Percentiles rank a stretch among this genome's conserved stretches.
Evolutionary conservation across 2,888 invertebrate genomes (phyloP).

Genomic region (Eupithecia dodoneata): DNA sequence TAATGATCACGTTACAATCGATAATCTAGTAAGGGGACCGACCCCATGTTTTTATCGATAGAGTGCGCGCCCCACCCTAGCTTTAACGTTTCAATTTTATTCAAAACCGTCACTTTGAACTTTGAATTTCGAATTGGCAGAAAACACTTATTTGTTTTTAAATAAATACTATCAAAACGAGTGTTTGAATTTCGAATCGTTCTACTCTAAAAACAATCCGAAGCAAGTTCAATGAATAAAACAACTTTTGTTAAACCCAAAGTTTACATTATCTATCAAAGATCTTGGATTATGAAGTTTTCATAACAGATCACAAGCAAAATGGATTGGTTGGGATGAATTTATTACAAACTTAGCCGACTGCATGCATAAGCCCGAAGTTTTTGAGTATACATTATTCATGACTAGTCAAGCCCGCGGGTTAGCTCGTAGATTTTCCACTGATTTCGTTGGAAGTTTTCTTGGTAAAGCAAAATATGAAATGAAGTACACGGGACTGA

Average conservation of each 20-base stretch:
- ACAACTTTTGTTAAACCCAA: constrained; percentile 28
- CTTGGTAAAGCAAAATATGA: constrained; percentile 45
- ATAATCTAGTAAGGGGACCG: constrained; percentile 49
- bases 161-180: constrained; percentile 32
- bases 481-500: constrained; percentile 33
- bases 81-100: constrained; percentile 32
- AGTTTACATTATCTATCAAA: constrained; percentile 29
- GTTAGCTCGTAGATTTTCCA: constrained; percentile 45
- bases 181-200: constrained; percentile 32
- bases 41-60: constrained; percentile 46
- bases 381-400: constrained; percentile 60
- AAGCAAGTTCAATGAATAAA: constrained; percentile 23
- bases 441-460: constrained; percentile 43
- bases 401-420: constrained; percentile 49
- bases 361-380: constrained; percentile 51
- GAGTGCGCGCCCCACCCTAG: constrained; percentile 41
- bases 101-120: constrained; percentile 34
- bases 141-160: constrained; percentile 32
- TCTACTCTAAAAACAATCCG: constrained; percentile 29
- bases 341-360: constrained; percentile 59
- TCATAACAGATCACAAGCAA: constrained; percentile 50
- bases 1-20: constrained; percentile 59
- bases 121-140: constrained; percentile 31
- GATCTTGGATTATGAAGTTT: constrained; percentile 42
- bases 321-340: constrained; percentile 57